phyloP scores from a whole-genome alignment of 2,888 invertebrate genomes.

The Cosmia pyralina region DNA sequence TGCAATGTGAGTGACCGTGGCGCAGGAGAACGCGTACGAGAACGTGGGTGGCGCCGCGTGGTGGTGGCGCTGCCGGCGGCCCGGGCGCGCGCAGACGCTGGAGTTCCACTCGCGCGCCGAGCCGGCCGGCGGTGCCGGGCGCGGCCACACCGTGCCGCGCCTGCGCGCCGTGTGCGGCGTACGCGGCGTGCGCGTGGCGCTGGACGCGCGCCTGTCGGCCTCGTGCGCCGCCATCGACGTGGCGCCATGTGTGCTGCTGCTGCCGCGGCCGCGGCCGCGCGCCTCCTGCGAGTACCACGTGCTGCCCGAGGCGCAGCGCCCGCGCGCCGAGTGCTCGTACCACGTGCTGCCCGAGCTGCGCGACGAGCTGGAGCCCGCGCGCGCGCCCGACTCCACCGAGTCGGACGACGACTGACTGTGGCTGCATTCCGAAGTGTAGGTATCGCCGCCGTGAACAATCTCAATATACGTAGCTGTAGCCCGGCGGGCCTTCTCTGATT shows the following conservation, averaged over 20 bases:
- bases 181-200: constrained; percentile 63
- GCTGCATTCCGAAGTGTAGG: too few species aligned
- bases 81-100: constrained; percentile 76
- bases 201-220: constrained; percentile 89
- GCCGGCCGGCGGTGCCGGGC: constrained; percentile 37
- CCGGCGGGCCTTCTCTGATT: too few species aligned
- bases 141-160: constrained; percentile 20
- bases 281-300: constrained; percentile 55
- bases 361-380: neutral
- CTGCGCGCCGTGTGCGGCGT: constrained; percentile 7
- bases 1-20: neutral
- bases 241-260: constrained; percentile 73
- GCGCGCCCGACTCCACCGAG: constrained; percentile 7
- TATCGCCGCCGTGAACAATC: constrained; percentile 18
- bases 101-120: constrained; percentile 76
- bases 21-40: constrained; percentile 48
- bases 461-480: constrained; percentile 24
- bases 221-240: constrained; percentile 91
- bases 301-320: constrained; percentile 84
- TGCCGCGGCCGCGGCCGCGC: constrained; percentile 59
- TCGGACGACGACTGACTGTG: neutral
- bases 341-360: neutral
- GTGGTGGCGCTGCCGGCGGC: constrained; percentile 65
- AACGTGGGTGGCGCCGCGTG: constrained; percentile 57
- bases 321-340: neutral